These are phyloP conservation scores for Disparrhopalites patrizii DNA, from an alignment of 2,888 invertebrate species.

Conservation along the genomic window DNA sequence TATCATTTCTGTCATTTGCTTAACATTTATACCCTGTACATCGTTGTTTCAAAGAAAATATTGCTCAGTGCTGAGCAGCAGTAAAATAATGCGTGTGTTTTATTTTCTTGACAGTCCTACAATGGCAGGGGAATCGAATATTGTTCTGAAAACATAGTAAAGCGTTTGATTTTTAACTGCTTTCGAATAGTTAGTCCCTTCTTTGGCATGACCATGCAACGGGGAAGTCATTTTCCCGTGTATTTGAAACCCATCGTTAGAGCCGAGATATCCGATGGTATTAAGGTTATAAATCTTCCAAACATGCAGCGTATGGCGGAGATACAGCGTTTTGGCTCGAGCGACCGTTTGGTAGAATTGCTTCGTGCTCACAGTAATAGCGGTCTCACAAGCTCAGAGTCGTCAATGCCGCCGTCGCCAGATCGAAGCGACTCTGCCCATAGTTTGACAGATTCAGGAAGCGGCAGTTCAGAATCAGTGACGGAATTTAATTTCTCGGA, in stretches of 20 bases:
- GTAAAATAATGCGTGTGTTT: background rate
- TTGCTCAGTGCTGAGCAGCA: background rate
- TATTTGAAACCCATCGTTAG: background rate
- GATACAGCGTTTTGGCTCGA: background rate
- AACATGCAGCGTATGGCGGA: background rate
- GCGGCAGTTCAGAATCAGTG: no score
- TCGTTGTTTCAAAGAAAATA: no score
- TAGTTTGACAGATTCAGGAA: no score
- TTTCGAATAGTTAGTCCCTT: conserved; percentile 1
- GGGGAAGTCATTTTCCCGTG: background rate
- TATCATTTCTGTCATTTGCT: no score
- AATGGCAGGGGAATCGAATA: conserved; percentile 8
- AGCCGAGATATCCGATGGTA: background rate
- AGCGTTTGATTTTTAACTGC: conserved; percentile 13
- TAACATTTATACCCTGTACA: no score
- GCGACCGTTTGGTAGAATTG: background rate
- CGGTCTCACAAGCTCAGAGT: background rate
- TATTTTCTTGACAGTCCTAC: background rate
- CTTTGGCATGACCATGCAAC: background rate
- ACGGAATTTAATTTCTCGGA: no score
- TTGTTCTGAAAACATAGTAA: conserved; percentile 18
- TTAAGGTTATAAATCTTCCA: background rate
- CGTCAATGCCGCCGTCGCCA: no score
- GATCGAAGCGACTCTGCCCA: background rate
- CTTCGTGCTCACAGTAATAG: background rate